phyloP scores from a whole-genome alignment of 92 coral and sea anemone species.

The Epizoanthus scotinus region DNA sequence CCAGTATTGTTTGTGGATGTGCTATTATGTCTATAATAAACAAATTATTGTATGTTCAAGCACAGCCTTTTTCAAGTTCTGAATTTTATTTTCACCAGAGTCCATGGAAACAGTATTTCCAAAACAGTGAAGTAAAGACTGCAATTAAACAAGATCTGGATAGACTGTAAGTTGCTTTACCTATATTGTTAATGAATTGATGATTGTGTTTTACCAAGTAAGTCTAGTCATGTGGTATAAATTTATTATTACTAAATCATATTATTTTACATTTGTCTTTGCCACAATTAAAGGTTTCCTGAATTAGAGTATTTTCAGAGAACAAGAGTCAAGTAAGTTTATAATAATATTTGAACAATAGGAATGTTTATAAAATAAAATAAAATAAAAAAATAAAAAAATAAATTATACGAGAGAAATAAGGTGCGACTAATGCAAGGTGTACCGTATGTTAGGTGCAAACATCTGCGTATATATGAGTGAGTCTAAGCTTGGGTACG shows the following conservation, averaged over 20 bases:
- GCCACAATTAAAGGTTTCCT: constrained; percentile 67
- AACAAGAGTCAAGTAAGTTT: constrained; percentile 81
- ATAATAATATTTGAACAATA: neutral
- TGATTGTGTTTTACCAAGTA: neutral
- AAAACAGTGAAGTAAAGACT: constrained; percentile 84
- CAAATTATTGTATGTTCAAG: neutral
- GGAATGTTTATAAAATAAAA: no score
- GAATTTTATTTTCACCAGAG: constrained; percentile 58
- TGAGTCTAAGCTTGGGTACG: no score
- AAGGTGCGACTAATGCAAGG: no score
- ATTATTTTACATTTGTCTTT: neutral
- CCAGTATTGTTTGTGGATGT: no score
- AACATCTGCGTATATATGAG: no score
- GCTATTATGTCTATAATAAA: neutral
- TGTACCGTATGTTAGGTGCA: no score
- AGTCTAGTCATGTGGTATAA: no score
- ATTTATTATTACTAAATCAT: no score
- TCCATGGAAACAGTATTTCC: constrained; percentile 94
- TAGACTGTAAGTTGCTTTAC: constrained; percentile 81
- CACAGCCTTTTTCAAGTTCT: neutral
- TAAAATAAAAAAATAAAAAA: no score
- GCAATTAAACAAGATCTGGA: constrained; percentile 90
- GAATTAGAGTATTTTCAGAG: constrained; percentile 88
- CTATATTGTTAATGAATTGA: neutral
- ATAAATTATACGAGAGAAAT: no score